Conservation (phyloP, 1,140 invertebrate species). For the Tetramorium parvispinum region DNA sequence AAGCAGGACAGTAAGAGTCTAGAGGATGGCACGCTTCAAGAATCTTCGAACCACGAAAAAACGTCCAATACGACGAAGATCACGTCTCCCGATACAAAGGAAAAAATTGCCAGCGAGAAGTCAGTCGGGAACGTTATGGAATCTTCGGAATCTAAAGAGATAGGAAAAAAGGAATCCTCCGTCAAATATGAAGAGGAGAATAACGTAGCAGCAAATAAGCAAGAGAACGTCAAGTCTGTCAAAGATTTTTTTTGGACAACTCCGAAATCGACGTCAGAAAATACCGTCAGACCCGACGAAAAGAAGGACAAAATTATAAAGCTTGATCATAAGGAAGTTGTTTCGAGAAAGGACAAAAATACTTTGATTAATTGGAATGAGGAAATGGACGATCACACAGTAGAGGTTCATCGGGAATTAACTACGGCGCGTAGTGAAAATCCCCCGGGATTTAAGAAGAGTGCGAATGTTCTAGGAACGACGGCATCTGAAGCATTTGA, state of each 20-base stretch:
- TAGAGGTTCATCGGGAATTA: conserved; percentile 11
- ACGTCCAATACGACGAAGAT: not conserved
- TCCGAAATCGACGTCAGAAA: not conserved
- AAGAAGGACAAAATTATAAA: conserved; percentile 45
- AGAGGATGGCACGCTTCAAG: not conserved
- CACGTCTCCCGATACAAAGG: not conserved
- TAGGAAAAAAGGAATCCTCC: not conserved
- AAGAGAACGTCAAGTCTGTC: not conserved
- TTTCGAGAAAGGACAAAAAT: conserved; percentile 17
- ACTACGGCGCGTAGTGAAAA: not conserved
- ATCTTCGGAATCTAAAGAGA: conserved; percentile 20
- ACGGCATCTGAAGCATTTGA: conserved; percentile 57
- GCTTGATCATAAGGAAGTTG: conserved; percentile 16
- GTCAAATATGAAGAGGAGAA: not conserved
- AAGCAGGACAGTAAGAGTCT: conserved; percentile 41
- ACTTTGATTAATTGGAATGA: not conserved
- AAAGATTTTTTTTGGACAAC: not conserved
- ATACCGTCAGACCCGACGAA: not conserved
- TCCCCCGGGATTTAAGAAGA: not conserved
- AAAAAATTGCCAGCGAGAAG: conserved; percentile 22
- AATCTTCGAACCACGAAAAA: conserved; percentile 6
- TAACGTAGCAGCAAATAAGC: not conserved
- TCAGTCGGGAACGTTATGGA: conserved; percentile 61
- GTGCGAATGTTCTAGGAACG: not conserved
- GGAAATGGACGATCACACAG: not conserved